phyloP scores from a whole-genome alignment of 2,888 invertebrate species.

The Eupeodes latifasciatus region DNA sequence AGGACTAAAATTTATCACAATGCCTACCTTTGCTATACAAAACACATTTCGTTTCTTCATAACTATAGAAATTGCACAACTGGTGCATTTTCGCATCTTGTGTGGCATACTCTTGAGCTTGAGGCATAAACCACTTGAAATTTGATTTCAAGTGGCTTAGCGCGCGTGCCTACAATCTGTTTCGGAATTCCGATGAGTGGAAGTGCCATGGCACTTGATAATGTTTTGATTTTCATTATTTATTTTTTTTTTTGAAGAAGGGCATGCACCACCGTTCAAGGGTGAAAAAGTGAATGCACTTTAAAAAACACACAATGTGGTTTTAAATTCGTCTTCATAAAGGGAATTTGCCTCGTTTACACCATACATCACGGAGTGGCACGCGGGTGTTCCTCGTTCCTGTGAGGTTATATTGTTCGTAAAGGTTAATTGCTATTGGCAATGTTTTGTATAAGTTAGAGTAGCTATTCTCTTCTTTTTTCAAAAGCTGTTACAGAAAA shows the following conservation, averaged over 20 bases:
- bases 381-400: constrained; percentile 63
- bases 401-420: constrained; percentile 42
- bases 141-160: constrained; percentile 57
- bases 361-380: not conserved
- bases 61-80: constrained; percentile 66
- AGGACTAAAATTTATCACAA: constrained; percentile 15
- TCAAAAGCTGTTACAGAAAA: constrained; percentile 15
- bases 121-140: constrained; percentile 50
- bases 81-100: constrained; percentile 72
- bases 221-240: constrained; percentile 58
- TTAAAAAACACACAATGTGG: constrained; percentile 23
- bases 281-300: constrained; percentile 57
- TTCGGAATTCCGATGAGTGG: constrained; percentile 69
- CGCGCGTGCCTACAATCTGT: constrained; percentile 76
- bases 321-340: constrained; percentile 13
- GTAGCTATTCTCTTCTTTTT: constrained; percentile 30
- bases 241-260: constrained; percentile 26
- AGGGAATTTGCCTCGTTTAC: not conserved
- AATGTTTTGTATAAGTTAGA: constrained; percentile 42
- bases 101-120: constrained; percentile 65
- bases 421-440: constrained; percentile 64
- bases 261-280: constrained; percentile 52
- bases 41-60: constrained; percentile 53
- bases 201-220: constrained; percentile 59
- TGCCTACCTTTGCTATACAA: not conserved